These are phyloP conservation scores for Gonatopus flavifemur DNA, from an alignment of 1,140 invertebrate genomes.

Conservation along the genomic window DNA sequence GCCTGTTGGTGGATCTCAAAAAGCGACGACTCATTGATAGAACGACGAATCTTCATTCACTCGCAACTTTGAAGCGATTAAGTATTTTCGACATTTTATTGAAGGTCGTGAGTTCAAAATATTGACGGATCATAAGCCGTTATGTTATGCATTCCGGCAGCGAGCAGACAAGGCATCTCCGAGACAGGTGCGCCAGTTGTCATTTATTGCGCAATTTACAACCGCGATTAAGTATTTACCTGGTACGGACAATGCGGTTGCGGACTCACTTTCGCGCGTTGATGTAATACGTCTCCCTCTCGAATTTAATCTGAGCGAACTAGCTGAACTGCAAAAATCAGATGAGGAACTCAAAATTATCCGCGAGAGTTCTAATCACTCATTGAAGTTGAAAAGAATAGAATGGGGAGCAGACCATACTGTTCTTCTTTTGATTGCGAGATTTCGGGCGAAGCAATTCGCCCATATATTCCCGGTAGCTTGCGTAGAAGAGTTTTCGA, in stretches of 20 bases:
- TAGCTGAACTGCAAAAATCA: neutral
- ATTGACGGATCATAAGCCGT: neutral
- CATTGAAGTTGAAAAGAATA: neutral
- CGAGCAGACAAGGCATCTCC: neutral
- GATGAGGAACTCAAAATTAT: neutral
- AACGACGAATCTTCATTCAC: too few relatives aligned
- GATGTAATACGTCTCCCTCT: neutral
- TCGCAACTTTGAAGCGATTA: neutral
- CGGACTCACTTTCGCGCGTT: neutral
- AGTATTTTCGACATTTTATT: neutral
- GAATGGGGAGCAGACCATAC: neutral
- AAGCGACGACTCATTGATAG: slow-evolving; percentile 11
- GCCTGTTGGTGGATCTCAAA: slow-evolving; percentile 16
- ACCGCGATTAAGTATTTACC: neutral
- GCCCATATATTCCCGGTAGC: neutral
- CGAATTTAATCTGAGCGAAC: neutral
- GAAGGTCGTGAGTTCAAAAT: neutral
- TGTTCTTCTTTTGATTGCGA: neutral
- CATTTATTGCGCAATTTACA: neutral
- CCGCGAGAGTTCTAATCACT: neutral
- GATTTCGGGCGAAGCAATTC: neutral
- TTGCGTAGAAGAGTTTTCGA: neutral
- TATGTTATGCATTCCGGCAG: neutral
- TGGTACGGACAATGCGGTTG: neutral
- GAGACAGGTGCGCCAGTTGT: neutral